Evolutionary conservation across 1,140 invertebrate genomes (phyloP).

Genomic region (Berghia stephanieae): DNA sequence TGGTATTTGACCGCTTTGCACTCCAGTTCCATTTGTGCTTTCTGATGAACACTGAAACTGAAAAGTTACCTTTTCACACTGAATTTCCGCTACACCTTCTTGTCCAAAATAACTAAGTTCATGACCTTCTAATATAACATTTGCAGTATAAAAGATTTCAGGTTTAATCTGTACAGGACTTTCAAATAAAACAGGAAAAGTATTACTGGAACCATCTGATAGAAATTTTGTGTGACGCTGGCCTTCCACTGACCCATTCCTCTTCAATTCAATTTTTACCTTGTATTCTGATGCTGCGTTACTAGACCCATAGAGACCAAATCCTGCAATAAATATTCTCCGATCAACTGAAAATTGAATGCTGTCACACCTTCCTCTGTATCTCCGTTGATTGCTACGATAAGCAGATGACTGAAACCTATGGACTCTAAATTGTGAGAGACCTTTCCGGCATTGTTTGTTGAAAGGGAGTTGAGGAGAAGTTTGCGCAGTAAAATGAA

Average conservation of each 20-base stretch:
- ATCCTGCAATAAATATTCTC: constrained; percentile 85
- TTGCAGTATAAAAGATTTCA: constrained; percentile 86
- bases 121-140: constrained; percentile 81
- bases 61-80: constrained; percentile 79
- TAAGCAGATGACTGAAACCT: constrained; percentile 96
- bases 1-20: constrained; percentile 90
- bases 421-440: constrained; percentile 90
- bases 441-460: constrained; percentile 81
- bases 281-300: constrained; percentile 84
- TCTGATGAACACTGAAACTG: constrained; percentile 89
- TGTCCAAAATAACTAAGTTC: constrained; percentile 91
- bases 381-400: constrained; percentile 94
- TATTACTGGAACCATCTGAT: constrained; percentile 81
- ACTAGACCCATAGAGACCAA: constrained; percentile 87
- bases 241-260: constrained; percentile 79
- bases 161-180: constrained; percentile 84
- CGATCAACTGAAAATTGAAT: constrained; percentile 86
- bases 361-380: constrained; percentile 84
- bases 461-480: constrained; percentile 86
- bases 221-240: constrained; percentile 80
- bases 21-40: constrained; percentile 89
- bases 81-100: constrained; percentile 78
- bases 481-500: constrained; percentile 78
- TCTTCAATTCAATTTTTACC: constrained; percentile 81
- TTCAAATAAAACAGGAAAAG: constrained; percentile 86